Evolutionary conservation across 2,797 vertebrate genomes (phyloP), one percentile per base, ranked within the genome.

Genomic region (Holocentrus rufus): DNA sequence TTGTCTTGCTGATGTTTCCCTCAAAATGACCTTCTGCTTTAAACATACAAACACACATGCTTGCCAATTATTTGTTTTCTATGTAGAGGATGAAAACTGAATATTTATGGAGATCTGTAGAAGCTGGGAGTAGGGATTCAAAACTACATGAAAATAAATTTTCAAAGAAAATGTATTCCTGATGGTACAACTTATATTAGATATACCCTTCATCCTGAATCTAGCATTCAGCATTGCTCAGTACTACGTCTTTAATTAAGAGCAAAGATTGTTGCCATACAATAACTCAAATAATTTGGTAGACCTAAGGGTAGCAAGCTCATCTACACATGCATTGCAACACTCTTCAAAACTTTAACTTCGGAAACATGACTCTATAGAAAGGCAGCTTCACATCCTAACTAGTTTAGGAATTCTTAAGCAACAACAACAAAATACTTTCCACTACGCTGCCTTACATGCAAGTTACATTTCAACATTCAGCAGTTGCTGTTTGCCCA

Each of bases 401-500:
- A 15, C 23, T 27, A 23, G 23, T 54, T 23, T 54, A 54, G 52
- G 25, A 14, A 25, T 10, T 22, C 22, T 54, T 25, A 18, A 54
- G 20, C 23, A 54, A 27, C 11, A 15, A 14, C 13, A 27, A 23
- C 22, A 4, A 14, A n/a, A n/a, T 10, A 25, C 53, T 55, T 27
- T 27, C 44, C 44, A 15, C 25, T 4, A 30, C 53, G 23, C 53
- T 27, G 53, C 53, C 27, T 55, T 56, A 10, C 54, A 56, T 17
- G 2, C 13, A 56, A 56, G 42, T 61, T 46, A 62, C 44, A 59
- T 53, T 39, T 61, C 13, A 70, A 59, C 50, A 15, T 9, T 5
- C 42, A 22, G 57, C 34, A 22, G 36, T 31, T 27, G 23, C 8
- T 27, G 47, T 62, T 53, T 47, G 11, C 72, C 27, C n/a, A 63